Evolutionary conservation across 92 coral and sea anemone genomes (phyloP), one percentile per base, ranked within the genome.

Genomic region (Palythoa caribaeorum): DNA sequence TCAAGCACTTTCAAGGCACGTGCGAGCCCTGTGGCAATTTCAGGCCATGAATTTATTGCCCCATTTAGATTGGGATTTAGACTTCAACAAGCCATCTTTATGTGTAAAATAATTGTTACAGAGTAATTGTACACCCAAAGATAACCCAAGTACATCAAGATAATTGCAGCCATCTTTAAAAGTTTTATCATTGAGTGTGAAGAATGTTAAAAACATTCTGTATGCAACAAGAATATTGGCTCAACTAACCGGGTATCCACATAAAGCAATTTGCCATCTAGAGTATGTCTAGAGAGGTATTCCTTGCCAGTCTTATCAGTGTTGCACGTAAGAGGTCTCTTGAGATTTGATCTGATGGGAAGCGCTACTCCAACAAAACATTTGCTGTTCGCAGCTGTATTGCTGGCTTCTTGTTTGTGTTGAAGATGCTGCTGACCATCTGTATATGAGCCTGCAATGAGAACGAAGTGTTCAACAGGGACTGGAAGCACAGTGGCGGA

Each of bases 241-340:
- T 53, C 53, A 51, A 71, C 88, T 83, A 73, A 96, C 99, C 95
- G 88, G 28, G 99, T 98, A 80, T 96, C 99, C 21, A 94, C 88
- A 83, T 87, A 96, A 47, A 96, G 91, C 77, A 96, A 96, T 79
- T 96, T 94, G n/a, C 99, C 99, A 92, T 96, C 98, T 81, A 96
- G 80, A 71, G 94, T 92, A 77, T 96, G 99, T 19, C 95, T 94
- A 55, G 99, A 93, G 6, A 86, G 75, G 76, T 91, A 96, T 72
- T 96, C 95, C 17, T 71, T 52, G 65, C 53, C 71, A 55, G 37
- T 35, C 16, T 48, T 68, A 36, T 85, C 71, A 35, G 20, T 54
- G 83, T 78, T 72, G 68, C 47, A 71, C 10, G 71, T 35, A 12
- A 40, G 52, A 1, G 79, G 71, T 44, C 86, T 68, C 44, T 66